These are phyloP conservation scores for Herpailurus yagouaroundi DNA, from an alignment of 2,113 vertebrate species.

Conservation along the genomic window DNA sequence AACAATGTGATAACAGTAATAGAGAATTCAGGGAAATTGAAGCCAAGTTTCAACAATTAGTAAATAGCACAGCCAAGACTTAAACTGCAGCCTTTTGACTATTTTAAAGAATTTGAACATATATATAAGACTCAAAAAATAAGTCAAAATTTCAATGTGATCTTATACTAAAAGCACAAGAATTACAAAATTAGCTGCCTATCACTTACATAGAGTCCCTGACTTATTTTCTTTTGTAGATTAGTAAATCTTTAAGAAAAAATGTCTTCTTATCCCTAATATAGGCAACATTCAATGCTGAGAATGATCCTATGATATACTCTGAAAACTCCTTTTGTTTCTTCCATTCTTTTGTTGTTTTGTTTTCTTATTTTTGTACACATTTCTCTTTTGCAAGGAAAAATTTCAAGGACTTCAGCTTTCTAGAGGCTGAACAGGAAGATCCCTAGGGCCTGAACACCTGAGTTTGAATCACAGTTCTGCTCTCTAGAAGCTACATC, in stretches of 20 bases:
- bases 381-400: neutral
- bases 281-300: neutral
- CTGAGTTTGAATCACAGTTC: neutral
- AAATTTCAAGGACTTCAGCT: neutral
- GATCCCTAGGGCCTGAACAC: neutral
- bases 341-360: neutral
- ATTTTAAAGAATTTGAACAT: conserved; percentile 12
- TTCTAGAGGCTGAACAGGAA: neutral
- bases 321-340: neutral
- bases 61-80: neutral
- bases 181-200: conserved; percentile 16
- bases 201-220: neutral
- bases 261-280: neutral
- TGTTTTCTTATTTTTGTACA: neutral
- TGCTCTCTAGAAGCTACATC: neutral
- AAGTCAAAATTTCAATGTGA: conserved; percentile 3
- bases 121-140: neutral
- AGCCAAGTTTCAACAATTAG: neutral
- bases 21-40: conserved; percentile 10
- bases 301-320: neutral
- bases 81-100: neutral
- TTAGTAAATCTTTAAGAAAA: neutral
- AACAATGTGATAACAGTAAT: neutral
- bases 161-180: conserved; percentile 2
- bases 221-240: neutral